Evolutionary conservation across 2,797 vertebrate genomes (phyloP).

Genomic region (Muscicapa comitata): DNA sequence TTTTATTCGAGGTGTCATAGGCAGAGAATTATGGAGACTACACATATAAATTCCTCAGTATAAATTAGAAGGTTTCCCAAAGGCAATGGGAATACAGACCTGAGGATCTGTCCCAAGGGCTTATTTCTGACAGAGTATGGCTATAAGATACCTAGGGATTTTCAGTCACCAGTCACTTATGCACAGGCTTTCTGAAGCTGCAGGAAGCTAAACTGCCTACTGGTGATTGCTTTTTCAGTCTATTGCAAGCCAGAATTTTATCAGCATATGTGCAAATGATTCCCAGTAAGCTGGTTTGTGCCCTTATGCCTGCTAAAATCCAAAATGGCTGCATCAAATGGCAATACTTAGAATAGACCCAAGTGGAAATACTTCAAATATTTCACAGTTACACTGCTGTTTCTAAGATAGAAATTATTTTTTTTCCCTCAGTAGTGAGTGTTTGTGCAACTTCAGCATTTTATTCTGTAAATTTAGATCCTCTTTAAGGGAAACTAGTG

Average conservation of each 20-base stretch:
- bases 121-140: background rate
- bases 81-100: background rate
- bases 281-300: slow-evolving; percentile 9
- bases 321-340: slow-evolving; percentile 6
- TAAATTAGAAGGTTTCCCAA: slow-evolving; percentile 7
- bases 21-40: background rate
- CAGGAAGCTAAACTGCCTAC: background rate
- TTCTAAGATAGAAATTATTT: background rate
- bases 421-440: background rate
- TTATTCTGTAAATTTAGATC: slow-evolving; percentile 36
- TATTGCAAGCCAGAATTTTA: background rate
- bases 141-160: slow-evolving; percentile 25
- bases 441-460: slow-evolving; percentile 44
- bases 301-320: background rate
- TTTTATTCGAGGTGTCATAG: background rate
- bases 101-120: background rate
- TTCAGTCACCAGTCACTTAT: background rate
- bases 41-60: background rate
- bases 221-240: slow-evolving; percentile 19
- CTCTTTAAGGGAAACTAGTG: slow-evolving; percentile 25
- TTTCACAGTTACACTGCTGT: background rate
- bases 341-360: background rate
- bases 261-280: background rate
- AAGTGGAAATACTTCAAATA: slow-evolving; percentile 30
- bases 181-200: slow-evolving; percentile 10